phyloP scores from a whole-genome alignment of 2,797 vertebrate genomes.

The Rhinophrynus dorsalis region DNA sequence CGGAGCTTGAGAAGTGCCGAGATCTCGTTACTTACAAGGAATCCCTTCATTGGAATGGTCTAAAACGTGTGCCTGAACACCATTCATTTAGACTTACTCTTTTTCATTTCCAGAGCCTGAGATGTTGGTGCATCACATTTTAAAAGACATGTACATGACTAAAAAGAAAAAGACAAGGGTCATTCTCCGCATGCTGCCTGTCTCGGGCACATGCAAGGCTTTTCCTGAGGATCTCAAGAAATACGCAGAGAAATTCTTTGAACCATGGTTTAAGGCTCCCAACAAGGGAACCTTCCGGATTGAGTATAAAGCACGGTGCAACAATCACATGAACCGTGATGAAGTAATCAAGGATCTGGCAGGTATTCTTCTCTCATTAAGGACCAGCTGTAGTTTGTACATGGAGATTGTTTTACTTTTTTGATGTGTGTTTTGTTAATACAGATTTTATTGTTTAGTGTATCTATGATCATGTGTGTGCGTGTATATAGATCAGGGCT shows the following conservation, averaged over 20 bases:
- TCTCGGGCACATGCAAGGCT: constrained; percentile 90
- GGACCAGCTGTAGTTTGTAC: too few relatives aligned
- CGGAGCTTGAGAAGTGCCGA: too few relatives aligned
- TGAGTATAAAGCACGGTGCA: constrained; percentile 92
- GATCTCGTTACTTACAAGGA: too few relatives aligned
- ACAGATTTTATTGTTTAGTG: too few relatives aligned
- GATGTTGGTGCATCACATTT: constrained; percentile 87
- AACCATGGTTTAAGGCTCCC: constrained; percentile 92
- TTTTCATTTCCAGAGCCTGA: constrained; percentile 77
- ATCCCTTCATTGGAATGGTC: too few relatives aligned
- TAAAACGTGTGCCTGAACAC: too few relatives aligned
- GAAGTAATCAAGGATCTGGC: constrained; percentile 91
- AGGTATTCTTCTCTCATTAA: constrained; percentile 68
- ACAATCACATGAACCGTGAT: constrained; percentile 87
- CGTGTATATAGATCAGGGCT: too few relatives aligned
- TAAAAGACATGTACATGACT: constrained; percentile 85
- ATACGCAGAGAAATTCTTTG: constrained; percentile 82
- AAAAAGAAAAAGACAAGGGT: constrained; percentile 90
- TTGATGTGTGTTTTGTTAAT: too few relatives aligned
- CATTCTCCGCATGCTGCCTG: constrained; percentile 90
- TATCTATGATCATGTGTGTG: too few relatives aligned
- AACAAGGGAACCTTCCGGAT: constrained; percentile 88
- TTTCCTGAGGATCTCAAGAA: constrained; percentile 91
- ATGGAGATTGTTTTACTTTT: too few relatives aligned
- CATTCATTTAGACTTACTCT: too few relatives aligned